phyloP scores from a whole-genome alignment of 2,888 invertebrate species.

The Lasioglossum leucozonium region DNA sequence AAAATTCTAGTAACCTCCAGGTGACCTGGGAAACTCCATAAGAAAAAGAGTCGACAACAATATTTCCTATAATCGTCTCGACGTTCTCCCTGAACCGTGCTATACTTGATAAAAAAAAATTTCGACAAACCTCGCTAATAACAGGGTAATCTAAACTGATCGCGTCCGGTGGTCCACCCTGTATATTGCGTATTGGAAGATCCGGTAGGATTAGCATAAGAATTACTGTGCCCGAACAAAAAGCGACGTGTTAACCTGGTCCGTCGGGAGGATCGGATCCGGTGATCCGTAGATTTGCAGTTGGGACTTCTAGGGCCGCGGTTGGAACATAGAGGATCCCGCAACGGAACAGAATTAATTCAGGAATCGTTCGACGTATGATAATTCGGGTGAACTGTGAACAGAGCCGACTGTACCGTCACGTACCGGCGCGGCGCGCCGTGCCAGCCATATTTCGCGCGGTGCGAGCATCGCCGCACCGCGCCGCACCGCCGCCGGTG shows the following conservation, averaged over 20 bases:
- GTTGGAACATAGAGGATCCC: neutral
- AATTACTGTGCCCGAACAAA: conserved; percentile 1
- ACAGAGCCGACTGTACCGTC: neutral
- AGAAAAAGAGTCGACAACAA: too few species aligned
- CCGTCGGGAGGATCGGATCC: neutral
- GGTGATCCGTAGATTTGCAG: neutral
- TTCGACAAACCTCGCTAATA: neutral
- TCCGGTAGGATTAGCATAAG: neutral
- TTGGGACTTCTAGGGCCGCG: neutral
- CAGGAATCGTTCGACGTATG: conserved; percentile 45
- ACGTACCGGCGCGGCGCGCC: too few species aligned
- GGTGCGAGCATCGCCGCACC: conserved; percentile 14
- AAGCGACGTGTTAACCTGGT: neutral
- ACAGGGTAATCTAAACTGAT: neutral
- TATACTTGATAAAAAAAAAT: neutral
- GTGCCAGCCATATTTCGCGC: conserved; percentile 31
- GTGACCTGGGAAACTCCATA: too few species aligned
- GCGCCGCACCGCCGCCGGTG: too few species aligned
- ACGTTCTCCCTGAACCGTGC: too few species aligned
- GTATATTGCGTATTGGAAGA: neutral
- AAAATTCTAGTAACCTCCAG: too few species aligned
- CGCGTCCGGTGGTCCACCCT: neutral
- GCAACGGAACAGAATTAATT: conserved; percentile 46
- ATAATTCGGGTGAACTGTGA: conserved; percentile 34
- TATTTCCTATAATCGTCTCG: too few species aligned